These are phyloP conservation scores for Bimastos eiseni DNA, from an alignment of 2,888 invertebrate species.

Conservation along the genomic window DNA sequence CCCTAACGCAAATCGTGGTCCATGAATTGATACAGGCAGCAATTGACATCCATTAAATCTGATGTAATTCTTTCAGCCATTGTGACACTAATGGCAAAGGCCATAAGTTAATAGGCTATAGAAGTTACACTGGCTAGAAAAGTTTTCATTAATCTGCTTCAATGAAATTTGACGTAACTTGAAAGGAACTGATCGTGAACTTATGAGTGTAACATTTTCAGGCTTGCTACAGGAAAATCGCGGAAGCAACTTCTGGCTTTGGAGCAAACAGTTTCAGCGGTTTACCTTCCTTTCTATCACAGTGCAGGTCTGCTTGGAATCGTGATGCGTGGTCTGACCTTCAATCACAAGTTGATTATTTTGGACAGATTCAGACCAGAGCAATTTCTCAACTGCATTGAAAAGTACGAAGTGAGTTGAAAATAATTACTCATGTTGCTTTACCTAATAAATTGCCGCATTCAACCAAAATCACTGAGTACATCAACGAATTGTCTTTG, in stretches of 20 bases:
- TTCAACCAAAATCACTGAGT: neutral
- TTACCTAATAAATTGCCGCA: too few species aligned
- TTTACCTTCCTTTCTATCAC: conserved; percentile 39
- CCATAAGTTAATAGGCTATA: too few species aligned
- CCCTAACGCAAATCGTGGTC: too few species aligned
- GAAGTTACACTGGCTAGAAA: too few species aligned
- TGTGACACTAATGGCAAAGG: too few species aligned
- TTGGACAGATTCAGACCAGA: conserved; percentile 75
- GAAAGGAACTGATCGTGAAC: neutral
- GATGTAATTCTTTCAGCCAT: too few species aligned
- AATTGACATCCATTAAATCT: too few species aligned
- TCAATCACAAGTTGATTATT: conserved; percentile 62
- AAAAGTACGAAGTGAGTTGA: too few species aligned
- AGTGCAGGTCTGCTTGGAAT: conserved; percentile 34
- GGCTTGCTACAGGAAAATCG: neutral
- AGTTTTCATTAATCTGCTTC: too few species aligned
- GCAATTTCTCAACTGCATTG: too few species aligned
- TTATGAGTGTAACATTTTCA: neutral
- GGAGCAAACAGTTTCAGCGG: conserved; percentile 26
- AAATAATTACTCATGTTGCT: too few species aligned
- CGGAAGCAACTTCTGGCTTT: neutral
- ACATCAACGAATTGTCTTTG: neutral
- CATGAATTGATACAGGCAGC: too few species aligned
- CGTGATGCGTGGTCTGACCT: conserved; percentile 21
- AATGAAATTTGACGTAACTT: neutral